These are phyloP conservation scores for Epizoanthus illoricatus DNA, from an alignment of 92 coral and sea anemone genomes.

Conservation along the genomic window DNA sequence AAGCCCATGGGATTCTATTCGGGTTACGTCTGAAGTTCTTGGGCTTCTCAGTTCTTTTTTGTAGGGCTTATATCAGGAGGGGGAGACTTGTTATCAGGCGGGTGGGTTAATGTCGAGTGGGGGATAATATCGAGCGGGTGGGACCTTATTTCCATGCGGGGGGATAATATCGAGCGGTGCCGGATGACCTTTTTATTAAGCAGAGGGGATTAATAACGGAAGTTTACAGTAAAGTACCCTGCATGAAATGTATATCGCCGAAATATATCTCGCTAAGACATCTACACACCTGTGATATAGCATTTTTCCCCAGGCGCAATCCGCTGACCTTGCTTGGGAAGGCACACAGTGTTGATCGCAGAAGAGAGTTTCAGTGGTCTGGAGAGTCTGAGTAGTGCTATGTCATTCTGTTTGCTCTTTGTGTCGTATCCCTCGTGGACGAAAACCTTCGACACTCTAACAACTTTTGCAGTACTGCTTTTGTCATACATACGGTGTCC, in stretches of 20 bases:
- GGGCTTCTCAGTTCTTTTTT: no score
- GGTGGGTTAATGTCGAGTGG: no score
- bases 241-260: not conserved
- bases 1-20: no score
- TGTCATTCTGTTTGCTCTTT: slow-evolving; percentile 18
- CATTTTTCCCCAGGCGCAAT: slow-evolving; percentile 14
- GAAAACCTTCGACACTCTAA: slow-evolving; percentile 7
- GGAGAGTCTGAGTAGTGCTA: slow-evolving; percentile 11
- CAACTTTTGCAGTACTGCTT: not conserved
- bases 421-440: slow-evolving; percentile 7
- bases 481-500: slow-evolving; percentile 10
- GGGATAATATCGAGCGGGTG: no score
- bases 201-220: not conserved
- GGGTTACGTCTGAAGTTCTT: no score
- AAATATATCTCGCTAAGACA: not conserved
- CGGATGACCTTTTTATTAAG: no score
- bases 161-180: no score
- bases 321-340: slow-evolving; percentile 19
- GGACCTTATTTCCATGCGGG: no score
- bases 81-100: no score
- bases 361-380: slow-evolving; percentile 14
- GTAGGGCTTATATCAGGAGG: no score
- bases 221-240: not conserved
- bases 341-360: slow-evolving; percentile 6
- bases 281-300: slow-evolving; percentile 17